phyloP scores from a whole-genome alignment of 2,797 vertebrate genomes.

The Falco columbarius region DNA sequence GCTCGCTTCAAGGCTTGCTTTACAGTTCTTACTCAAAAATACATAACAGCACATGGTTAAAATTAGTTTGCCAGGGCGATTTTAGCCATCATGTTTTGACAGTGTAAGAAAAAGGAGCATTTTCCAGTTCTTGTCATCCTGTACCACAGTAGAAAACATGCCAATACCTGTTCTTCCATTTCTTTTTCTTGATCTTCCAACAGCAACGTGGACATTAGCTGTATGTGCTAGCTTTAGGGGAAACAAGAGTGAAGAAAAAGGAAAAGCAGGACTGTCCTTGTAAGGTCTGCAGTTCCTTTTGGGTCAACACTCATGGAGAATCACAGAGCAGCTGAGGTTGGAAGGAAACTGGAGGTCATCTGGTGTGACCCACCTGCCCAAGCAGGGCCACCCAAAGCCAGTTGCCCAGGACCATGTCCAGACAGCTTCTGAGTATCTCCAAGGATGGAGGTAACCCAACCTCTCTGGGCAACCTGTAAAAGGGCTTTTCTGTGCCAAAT shows the following conservation, averaged over 20 bases:
- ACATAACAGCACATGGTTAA: accelerated
- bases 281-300: no score
- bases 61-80: no score
- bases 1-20: background rate
- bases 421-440: background rate
- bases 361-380: background rate
- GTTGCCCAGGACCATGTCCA: background rate
- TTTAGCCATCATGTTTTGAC: background rate
- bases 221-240: background rate
- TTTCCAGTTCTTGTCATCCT: background rate
- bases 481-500: background rate
- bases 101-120: background rate
- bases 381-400: background rate
- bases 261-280: background rate
- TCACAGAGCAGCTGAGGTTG: background rate
- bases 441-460: background rate
- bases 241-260: background rate
- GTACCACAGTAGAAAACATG: background rate
- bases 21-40: background rate
- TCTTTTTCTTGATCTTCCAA: no score
- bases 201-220: background rate
- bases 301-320: accelerated
- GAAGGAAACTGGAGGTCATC: background rate
- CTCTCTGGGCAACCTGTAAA: background rate
- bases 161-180: background rate